Base-by-base conservation (phyloP, 2,888 invertebrate species). In the Melinaea marsaeus region DNA sequence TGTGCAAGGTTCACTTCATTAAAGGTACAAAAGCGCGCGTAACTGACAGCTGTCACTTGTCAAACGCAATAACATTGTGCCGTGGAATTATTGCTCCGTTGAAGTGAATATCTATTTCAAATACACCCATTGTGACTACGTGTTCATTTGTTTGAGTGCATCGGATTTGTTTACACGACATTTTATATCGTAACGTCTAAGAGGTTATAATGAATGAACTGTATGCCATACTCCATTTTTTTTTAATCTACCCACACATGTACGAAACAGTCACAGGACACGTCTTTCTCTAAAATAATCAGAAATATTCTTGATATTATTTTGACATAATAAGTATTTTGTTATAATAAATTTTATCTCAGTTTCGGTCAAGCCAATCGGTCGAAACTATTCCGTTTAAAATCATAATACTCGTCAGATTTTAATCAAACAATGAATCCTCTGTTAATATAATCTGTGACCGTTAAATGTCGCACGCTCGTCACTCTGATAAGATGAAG, bases 11-110 rank as follows among this genome's bases (percentile, higher is more conserved):
- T 65, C 63, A 66, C 68, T 59, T 63, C 66, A 66, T 69, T 66
- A 68, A 55, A 64, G 79, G 75, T 74, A 74, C 76, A 58, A 77
- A 22, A 75, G 72, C 73, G 74, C 76, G 79, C 78, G 74, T 78
- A 79, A 78, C 71, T 82, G 84, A 83, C 84, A 83, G 79, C 81
- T 82, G 83, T 80, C 83, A 83, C 72, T 67, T 81, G 80, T 79
- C 79, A 79, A 63, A 73, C 71, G 72, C 71, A 75, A 66, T 72
- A 74, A 78, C 72, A 73, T 69, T 70, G 63, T 65, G 68, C 69
- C 72, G 58, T 62, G 62, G 66, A 58, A 51, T 48, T 48, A 48
- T 48, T 48, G 48, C n/a, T n/a, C 48, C 13, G 37, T 37, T 37
- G 13, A 32, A 51, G 32, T 11, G 7, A 51, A 51, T 51, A 51